Percentiles rank a stretch among this genome's conserved stretches.
Evolutionary conservation across 2,888 invertebrate genomes (phyloP).

Genomic region (Carpatolechia fugitivella): DNA sequence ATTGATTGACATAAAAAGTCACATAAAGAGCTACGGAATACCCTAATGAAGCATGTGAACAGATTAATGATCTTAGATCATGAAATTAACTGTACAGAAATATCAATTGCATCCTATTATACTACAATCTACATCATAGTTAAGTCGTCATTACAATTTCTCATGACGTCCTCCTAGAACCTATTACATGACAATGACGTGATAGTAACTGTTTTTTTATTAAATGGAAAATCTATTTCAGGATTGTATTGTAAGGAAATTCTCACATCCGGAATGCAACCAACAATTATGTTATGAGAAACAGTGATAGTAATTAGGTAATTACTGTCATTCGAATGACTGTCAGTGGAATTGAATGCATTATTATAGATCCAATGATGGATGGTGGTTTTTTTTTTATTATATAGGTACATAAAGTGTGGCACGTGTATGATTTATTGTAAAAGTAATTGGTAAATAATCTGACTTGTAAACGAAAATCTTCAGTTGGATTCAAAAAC

Average conservation of each 20-base stretch:
- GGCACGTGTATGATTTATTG: too few species aligned
- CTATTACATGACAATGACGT: background rate
- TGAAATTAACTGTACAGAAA: background rate
- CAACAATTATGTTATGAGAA: background rate
- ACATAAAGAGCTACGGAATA: too few species aligned
- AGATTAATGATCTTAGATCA: background rate
- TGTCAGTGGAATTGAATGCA: background rate
- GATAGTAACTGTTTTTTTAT: background rate
- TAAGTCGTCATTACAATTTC: background rate
- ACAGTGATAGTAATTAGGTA: background rate
- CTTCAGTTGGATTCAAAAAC: too few species aligned
- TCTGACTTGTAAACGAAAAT: too few species aligned
- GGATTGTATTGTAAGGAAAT: slow-evolving; percentile 1
- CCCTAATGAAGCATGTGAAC: too few species aligned
- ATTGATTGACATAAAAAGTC: too few species aligned
- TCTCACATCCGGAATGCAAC: slow-evolving; percentile 5
- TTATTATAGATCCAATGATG: background rate
- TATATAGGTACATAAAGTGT: too few species aligned
- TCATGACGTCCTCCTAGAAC: background rate
- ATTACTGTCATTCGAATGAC: background rate
- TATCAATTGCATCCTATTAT: background rate
- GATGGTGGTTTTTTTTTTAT: background rate
- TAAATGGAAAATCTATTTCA: background rate
- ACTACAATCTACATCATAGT: background rate
- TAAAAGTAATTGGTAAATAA: too few species aligned